Conservation (phyloP, 2,113 vertebrate species). For the Crotalus horridus region DNA sequence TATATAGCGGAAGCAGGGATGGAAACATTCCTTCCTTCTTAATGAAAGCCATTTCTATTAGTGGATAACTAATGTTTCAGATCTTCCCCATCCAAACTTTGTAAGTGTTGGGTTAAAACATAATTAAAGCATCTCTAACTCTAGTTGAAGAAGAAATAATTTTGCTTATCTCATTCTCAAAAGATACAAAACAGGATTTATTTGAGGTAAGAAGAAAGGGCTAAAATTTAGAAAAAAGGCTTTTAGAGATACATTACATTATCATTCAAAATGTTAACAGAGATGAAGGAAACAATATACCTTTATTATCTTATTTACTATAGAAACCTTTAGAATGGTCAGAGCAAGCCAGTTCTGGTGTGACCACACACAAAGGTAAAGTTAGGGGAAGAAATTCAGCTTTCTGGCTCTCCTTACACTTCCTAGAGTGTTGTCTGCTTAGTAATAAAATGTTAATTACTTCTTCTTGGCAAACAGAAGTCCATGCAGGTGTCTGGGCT, state of each 20-base stretch:
- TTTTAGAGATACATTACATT: not conserved
- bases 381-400: not conserved
- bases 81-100: not conserved
- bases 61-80: not conserved
- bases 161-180: not conserved
- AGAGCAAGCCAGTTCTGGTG: not conserved
- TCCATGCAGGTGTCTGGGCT: conserved; percentile 72
- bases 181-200: not conserved
- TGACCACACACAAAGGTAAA: not conserved
- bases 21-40: not conserved
- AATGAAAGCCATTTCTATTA: not conserved
- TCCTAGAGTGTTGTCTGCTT: too few relatives aligned
- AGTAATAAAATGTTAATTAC: conserved; percentile 61
- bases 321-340: not conserved
- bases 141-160: not conserved
- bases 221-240: not conserved
- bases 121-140: not conserved
- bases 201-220: not conserved
- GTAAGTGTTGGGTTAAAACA: not conserved
- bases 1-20: not conserved
- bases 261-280: not conserved
- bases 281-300: not conserved
- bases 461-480: conserved; percentile 78
- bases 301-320: not conserved
- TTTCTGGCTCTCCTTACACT: not conserved